Conservation (phyloP, 2,113 vertebrate genomes). For the Dicaeum eximium region DNA sequence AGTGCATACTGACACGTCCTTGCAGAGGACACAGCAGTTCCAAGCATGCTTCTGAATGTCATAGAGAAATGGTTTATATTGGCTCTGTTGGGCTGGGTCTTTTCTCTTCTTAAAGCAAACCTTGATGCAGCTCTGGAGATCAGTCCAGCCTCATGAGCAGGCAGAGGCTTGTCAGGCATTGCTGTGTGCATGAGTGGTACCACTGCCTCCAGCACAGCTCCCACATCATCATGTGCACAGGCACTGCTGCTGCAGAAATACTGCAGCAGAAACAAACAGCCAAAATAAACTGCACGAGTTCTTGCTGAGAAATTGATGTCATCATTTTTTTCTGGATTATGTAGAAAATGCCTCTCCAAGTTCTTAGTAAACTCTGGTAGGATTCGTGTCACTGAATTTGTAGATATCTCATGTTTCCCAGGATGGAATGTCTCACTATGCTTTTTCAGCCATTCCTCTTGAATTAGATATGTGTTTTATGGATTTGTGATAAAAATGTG, state of each 20-base stretch:
- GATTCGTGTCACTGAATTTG: neutral
- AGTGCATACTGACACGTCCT: neutral
- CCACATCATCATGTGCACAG: neutral
- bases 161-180: neutral
- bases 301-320: neutral
- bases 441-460: neutral
- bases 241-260: neutral
- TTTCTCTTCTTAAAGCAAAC: neutral
- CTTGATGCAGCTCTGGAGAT: neutral
- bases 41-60: neutral
- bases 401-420: neutral
- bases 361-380: neutral
- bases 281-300: neutral
- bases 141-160: neutral
- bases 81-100: neutral
- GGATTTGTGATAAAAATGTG: neutral
- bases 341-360: neutral
- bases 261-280: neutral
- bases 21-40: neutral
- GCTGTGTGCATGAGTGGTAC: neutral
- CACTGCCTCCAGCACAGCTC: neutral
- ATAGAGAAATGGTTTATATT: accelerated
- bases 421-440: neutral
- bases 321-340: neutral
- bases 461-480: neutral